Percentiles rank a stretch among this genome's conserved stretches.
phyloP scores from a whole-genome alignment of 2,113 vertebrate genomes.

The Tamias sibiricus region DNA sequence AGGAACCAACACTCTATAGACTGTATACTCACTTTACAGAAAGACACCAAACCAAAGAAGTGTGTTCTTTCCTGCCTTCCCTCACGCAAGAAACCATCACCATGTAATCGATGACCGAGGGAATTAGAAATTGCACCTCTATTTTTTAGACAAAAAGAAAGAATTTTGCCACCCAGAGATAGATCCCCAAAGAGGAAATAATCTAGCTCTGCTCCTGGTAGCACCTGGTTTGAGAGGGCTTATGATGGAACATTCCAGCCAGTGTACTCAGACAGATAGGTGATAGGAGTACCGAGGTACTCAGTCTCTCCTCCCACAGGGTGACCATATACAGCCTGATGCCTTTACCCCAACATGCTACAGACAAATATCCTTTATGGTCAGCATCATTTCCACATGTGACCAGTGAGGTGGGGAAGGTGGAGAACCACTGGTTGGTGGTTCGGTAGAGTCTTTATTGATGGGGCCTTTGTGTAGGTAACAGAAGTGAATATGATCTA shows the following conservation, averaged over 20 bases:
- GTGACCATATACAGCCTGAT: background rate
- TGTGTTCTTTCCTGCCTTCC: background rate
- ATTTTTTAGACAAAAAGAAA: background rate
- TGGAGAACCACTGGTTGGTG: background rate
- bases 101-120: background rate
- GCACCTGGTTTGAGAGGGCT: background rate
- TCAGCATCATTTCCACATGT: background rate
- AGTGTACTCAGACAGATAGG: background rate
- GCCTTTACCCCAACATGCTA: too few relatives aligned
- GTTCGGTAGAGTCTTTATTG: background rate
- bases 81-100: background rate
- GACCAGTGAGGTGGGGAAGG: background rate
- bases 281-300: background rate
- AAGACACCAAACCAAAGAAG: background rate
- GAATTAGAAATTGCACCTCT: background rate
- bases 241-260: background rate
- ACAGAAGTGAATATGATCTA: background rate
- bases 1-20: background rate
- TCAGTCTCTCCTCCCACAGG: background rate
- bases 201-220: background rate
- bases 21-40: background rate
- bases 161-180: background rate
- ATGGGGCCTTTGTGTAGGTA: background rate
- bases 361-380: background rate
- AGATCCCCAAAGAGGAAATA: background rate